Evolutionary conservation across 2,113 vertebrate species (phyloP).

Genomic region (Scortum barcoo): DNA sequence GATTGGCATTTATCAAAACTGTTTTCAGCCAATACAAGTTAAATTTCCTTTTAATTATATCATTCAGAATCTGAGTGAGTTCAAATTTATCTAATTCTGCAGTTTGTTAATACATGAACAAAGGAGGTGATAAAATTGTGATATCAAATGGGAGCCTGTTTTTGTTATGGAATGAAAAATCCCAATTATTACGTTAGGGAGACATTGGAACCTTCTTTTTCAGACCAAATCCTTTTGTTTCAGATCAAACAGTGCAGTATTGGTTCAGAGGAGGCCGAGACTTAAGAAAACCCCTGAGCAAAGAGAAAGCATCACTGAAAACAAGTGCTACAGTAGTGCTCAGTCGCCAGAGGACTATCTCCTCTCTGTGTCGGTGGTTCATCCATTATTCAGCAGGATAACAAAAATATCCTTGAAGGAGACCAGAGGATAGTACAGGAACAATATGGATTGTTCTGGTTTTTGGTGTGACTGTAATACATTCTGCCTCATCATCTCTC

Average conservation of each 20-base stretch:
- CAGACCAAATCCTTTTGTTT: background rate
- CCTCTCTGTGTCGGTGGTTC: slow-evolving; percentile 28
- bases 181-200: too few species aligned
- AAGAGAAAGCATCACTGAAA: slow-evolving; percentile 33
- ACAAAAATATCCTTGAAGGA: slow-evolving; percentile 58
- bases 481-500: slow-evolving; percentile 5
- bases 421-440: slow-evolving; percentile 14
- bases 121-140: too few species aligned
- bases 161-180: too few species aligned
- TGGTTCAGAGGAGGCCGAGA: background rate
- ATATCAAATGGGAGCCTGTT: too few species aligned
- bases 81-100: too few species aligned
- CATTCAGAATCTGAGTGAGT: too few species aligned
- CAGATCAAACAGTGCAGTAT: slow-evolving; percentile 6
- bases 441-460: slow-evolving; percentile 8
- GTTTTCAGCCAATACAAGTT: too few species aligned
- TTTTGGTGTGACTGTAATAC: background rate
- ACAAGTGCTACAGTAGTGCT: slow-evolving; percentile 55
- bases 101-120: too few species aligned
- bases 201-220: background rate
- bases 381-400: slow-evolving; percentile 67
- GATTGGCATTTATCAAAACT: too few species aligned
- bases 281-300: background rate
- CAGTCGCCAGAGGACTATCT: slow-evolving; percentile 5
- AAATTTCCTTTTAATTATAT: too few species aligned